Conservation (phyloP, 1,140 invertebrate genomes). For the Drosophila orena region DNA sequence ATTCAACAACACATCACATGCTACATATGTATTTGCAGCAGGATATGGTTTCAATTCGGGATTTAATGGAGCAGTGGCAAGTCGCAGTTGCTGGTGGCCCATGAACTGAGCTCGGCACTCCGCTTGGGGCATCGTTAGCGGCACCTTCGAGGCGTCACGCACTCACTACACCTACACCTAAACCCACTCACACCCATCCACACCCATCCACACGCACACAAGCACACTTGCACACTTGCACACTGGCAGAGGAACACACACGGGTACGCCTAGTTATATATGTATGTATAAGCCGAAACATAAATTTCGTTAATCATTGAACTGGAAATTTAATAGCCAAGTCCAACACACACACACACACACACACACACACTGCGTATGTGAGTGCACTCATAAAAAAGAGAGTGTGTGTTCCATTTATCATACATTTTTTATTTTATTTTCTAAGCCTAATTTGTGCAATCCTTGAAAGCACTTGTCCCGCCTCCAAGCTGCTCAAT, state of each 20-base stretch:
- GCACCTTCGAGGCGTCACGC: conserved; percentile 72
- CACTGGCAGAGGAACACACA: conserved; percentile 7
- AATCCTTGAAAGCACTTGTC: neutral
- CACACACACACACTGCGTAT: conserved; percentile 27
- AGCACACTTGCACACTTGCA: neutral
- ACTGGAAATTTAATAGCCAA: conserved; percentile 82
- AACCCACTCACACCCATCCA: neutral
- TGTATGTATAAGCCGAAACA: conserved; percentile 76
- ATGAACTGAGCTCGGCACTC: conserved; percentile 23
- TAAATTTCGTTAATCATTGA: conserved; percentile 83
- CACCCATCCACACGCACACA: conserved; percentile 9
- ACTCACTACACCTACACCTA: conserved; percentile 28
- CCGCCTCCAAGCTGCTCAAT: neutral
- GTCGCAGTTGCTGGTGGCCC: conserved; percentile 30
- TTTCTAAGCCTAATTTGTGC: too few species aligned
- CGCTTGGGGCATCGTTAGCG: conserved; percentile 50
- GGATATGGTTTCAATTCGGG: conserved; percentile 6
- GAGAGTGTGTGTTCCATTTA: neutral
- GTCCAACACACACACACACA: conserved; percentile 56
- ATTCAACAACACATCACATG: neutral
- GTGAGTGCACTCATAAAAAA: neutral
- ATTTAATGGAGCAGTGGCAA: conserved; percentile 25
- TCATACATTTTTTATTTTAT: too few species aligned
- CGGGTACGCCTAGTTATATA: conserved; percentile 41
- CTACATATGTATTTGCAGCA: conserved; percentile 2